These are phyloP conservation scores for Orussus abietinus DNA, from an alignment of 1,140 invertebrate genomes.

Conservation along the genomic window DNA sequence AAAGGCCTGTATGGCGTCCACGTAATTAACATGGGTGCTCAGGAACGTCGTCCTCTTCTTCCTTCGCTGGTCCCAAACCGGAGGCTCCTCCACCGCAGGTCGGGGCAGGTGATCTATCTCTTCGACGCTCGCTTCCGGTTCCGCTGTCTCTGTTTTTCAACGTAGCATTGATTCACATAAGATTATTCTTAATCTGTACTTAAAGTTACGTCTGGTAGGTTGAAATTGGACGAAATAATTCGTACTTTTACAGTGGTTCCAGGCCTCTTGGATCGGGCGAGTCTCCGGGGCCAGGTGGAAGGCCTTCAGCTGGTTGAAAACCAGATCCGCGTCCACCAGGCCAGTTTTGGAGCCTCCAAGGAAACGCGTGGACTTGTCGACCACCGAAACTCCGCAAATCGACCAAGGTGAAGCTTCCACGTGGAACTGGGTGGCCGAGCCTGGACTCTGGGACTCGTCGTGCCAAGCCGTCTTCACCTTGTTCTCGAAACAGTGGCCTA, in stretches of 20 bases:
- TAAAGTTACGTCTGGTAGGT: no score
- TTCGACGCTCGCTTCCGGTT: conserved; percentile 25
- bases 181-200: not conserved
- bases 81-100: conserved; percentile 26
- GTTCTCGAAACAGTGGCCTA: conserved; percentile 59
- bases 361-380: conserved; percentile 60
- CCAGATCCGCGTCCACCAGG: conserved; percentile 32
- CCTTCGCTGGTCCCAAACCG: conserved; percentile 20
- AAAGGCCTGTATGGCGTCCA: conserved; percentile 51
- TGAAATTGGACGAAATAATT: conserved; percentile 20
- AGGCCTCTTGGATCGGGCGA: conserved; percentile 30
- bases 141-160: conserved; percentile 6
- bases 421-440: conserved; percentile 49
- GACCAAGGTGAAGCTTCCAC: conserved; percentile 56
- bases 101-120: conserved; percentile 45
- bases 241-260: conserved; percentile 42
- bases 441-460: conserved; percentile 50
- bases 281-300: conserved; percentile 38
- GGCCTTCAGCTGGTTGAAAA: conserved; percentile 39
- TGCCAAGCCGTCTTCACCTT: conserved; percentile 55
- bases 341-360: conserved; percentile 38
- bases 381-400: conserved; percentile 58
- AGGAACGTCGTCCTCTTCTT: conserved; percentile 24
- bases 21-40: conserved; percentile 37
- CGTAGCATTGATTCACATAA: not conserved